Conservation (phyloP, 2,113 vertebrate species). For the Nannospalax galili region DNA sequence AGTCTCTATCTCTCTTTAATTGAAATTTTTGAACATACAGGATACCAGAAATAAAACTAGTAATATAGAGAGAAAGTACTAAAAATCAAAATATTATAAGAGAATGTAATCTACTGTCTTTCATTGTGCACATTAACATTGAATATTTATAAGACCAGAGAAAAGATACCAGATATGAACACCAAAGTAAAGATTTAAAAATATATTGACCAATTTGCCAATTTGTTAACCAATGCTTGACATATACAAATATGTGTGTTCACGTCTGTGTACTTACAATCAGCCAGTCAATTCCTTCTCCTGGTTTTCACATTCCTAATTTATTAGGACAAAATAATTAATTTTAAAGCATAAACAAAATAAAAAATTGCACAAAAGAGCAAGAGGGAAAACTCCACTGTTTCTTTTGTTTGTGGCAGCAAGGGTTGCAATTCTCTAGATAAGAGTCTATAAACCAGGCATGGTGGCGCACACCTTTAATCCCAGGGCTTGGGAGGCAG, state of each 20-base stretch:
- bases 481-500: too few species aligned
- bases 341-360: not conserved
- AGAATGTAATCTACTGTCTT: not conserved
- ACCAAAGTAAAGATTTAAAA: not conserved
- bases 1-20: not conserved
- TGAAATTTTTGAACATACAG: not conserved
- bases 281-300: not conserved
- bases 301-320: not conserved
- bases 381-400: not conserved
- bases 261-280: not conserved
- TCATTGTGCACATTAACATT: not conserved
- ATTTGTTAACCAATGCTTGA: not conserved
- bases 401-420: not conserved
- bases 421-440: not conserved
- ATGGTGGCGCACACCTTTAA: too few species aligned
- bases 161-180: not conserved
- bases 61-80: not conserved
- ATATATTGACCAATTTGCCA: not conserved
- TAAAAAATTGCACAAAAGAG: not conserved
- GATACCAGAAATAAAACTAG: not conserved
- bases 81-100: not conserved
- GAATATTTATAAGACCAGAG: not conserved
- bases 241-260: not conserved
- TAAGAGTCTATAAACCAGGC: too few species aligned
- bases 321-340: not conserved